A percentile compares a stretch with the other conserved stretches of the same genome.
These are phyloP conservation scores for Drosophila suzukii DNA, from an alignment of 1,140 invertebrate genomes.

Conservation along the genomic window DNA sequence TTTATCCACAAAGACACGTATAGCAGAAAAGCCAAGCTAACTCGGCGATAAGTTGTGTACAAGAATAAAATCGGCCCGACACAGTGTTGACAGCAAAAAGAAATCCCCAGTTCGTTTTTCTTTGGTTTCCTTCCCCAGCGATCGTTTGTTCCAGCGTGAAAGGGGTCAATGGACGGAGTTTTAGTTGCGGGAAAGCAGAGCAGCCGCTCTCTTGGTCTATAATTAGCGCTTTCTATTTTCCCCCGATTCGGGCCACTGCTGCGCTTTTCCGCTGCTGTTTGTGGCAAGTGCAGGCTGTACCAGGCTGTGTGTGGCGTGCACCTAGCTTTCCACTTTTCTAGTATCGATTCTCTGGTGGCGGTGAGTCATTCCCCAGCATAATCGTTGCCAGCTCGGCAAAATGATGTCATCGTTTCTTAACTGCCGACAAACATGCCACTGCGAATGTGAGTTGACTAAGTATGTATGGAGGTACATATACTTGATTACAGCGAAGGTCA, in stretches of 20 bases:
- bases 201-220: conserved; percentile 38
- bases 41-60: conserved; percentile 51
- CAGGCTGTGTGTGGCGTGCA: conserved; percentile 28
- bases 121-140: conserved; percentile 13
- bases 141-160: conserved; percentile 16
- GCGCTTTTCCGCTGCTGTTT: conserved; percentile 7
- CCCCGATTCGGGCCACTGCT: conserved; percentile 23
- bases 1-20: conserved; percentile 52
- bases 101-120: conserved; percentile 30
- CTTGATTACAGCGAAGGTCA: neutral
- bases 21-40: conserved; percentile 33
- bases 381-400: conserved; percentile 17
- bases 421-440: conserved; percentile 23
- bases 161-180: conserved; percentile 57
- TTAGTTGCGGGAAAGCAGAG: conserved; percentile 52
- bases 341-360: conserved; percentile 5
- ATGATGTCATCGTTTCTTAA: conserved; percentile 66
- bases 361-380: conserved; percentile 67
- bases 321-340: conserved; percentile 18
- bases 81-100: conserved; percentile 57
- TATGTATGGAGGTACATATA: neutral
- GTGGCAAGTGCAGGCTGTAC: conserved; percentile 52
- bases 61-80: conserved; percentile 63
- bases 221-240: conserved; percentile 63
- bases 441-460: neutral